Evolutionary conservation across 2,797 vertebrate genomes (phyloP), one percentile per base, ranked within the genome.

Genomic region (Danionella dracula): DNA sequence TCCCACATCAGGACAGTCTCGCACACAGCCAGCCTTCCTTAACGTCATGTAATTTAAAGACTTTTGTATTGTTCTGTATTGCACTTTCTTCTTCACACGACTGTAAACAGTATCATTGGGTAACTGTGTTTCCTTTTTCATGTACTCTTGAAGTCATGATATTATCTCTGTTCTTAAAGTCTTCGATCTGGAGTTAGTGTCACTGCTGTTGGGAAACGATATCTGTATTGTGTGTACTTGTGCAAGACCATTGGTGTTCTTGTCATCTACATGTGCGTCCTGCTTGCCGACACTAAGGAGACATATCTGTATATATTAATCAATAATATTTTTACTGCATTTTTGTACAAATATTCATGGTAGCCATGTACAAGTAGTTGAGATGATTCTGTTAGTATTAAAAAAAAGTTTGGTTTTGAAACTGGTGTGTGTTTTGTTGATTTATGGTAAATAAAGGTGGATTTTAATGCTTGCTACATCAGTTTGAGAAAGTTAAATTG

Each of bases 341-440:
- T 87, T 87, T 87, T 87, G 86, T 88, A 88, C 83, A 84, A 85
- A 84, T 85, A 85, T 76, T 84, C 85, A 85, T 84, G 79, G 85
- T 86, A 85, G 83, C 81, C 78, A 84, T 85, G 81, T 86, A 85
- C 75, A 76, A 81, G 82, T 85, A 80, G 82, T 82, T 78, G 74
- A 82, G 82, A 71, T 67, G 67, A 77, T 81, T 82, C 78, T 68
- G 70, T 78, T 50, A 74, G 81, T 84, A 86, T 83, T 87, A 78
- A 87, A 87, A 51, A 44, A 85, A 73, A 81, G 79, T 81, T 85
- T 83, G 74, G 71, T 79, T 78, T 76, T 76, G 76, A 70, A 37
- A 11, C 37, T 40, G 5, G 61, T 8, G 54, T 66, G 50, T 51
- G 41, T 32, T 66, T 23, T 51, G 46, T 10, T 68, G 55, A 55